Base-by-base conservation (phyloP, 2,113 vertebrate genomes). In the Malurus elegans region DNA sequence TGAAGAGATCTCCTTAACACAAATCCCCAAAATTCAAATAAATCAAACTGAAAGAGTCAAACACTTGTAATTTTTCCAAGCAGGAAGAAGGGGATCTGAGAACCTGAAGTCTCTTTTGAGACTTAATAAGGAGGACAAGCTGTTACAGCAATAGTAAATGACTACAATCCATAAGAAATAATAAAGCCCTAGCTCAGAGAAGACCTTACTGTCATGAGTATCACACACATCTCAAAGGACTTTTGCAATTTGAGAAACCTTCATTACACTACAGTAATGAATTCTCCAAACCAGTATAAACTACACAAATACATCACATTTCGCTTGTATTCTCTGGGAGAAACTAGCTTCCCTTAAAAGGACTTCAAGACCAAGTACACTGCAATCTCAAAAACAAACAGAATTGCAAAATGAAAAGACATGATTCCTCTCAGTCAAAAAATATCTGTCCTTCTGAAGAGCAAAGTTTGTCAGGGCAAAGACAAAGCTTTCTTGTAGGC, bases 161-260 rank as follows among this genome's bases (percentile, higher is more conserved):
- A 8, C 53, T 18, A 3, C 0, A 72, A 34, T 5, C 4, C 9
- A 0, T 19, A 14, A 38, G 21, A 64, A n/a, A 40, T 79, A 74
- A 38, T n/a, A 24, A 74, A 71, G 13, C 7, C 38, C 47, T 29
- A 80, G 8, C 32, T 51, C 12, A 4, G 17, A 18, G 65, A 66
- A 72, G 34, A 81, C 24, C 14, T 72, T 40, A 24, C n/a, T 31
- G 38, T 28, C 32, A 50, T 19, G n/a, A 75, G 7, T 42, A 70
- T 12, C 26, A 75, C 4, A 28, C 34, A 34, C 15, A 51, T 15
- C 29, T 47, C 4, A 2, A 31, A 62, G 45, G 40, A 28, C 6
- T 62, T 38, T 16, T 47, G 15, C 28, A 19, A 24, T 32, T 12
- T 32, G 9, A 73, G 26, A 80, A 32, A 57, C 9, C 18, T 48